Evolutionary conservation across 1,140 invertebrate genomes (phyloP), one percentile per base, ranked within the genome.

Genomic region (Nasonia vitripennis): DNA sequence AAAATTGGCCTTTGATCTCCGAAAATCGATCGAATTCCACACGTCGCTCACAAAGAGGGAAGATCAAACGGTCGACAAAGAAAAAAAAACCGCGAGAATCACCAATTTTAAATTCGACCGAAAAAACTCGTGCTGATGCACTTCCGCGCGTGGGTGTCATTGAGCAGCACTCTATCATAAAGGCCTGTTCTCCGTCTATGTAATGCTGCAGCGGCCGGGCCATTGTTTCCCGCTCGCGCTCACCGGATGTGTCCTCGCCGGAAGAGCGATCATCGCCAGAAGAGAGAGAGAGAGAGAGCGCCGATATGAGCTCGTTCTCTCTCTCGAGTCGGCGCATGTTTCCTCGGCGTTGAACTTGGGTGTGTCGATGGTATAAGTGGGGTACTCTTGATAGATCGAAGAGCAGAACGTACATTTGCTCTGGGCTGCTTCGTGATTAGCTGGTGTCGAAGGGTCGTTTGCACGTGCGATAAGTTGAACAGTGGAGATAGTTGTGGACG

Each of bases 241-340:
- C 17, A 37, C 88, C 91, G 91, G 91, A 91, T 90, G 89, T 89
- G 88, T 89, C 88, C 87, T 88, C 87, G 88, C 89, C 91, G 91
- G 90, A 91, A 90, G 90, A 90, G 87, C 88, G 87, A 87, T 88
- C 85, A 86, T 88, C 75, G 75, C 23, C 20, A 14, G 31, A 79
- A 17, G 45, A 79, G 45, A 51, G 71, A 74, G 45, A 51, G 71
- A 74, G 31, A 75, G 4, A 75, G 74, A 37, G 74, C n/a, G n/a
- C 27, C n/a, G 79, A 81, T 73, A 81, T 20, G 68, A 45, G 68
- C 31, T 31, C 31, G 27, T 45, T 23, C 34, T 20, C 74, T 75
- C 14, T 45, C 41, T 37, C 34, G 34, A 4, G 41, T 9, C 41
- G 34, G n/a, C 12, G 20, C 73, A 12, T 20, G 37, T 17, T 51